Evolutionary conservation across 2,797 vertebrate genomes (phyloP).

Genomic region (Micrastur ruficollis): DNA sequence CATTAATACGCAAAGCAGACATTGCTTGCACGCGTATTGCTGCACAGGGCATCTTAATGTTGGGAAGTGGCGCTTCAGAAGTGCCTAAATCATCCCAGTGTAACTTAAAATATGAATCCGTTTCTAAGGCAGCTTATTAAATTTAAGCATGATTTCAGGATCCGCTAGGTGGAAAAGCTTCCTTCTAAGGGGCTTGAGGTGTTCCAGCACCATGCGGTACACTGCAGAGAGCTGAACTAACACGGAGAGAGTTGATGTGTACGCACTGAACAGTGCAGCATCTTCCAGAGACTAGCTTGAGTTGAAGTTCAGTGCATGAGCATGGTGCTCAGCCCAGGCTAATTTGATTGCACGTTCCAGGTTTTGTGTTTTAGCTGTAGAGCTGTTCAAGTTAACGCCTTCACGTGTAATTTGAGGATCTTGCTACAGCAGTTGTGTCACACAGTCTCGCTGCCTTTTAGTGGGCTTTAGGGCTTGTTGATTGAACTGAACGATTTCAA

Average conservation of each 20-base stretch:
- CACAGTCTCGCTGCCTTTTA: not conserved
- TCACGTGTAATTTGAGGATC: rapidly evolving
- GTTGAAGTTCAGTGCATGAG: rapidly evolving
- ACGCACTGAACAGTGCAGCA: rapidly evolving
- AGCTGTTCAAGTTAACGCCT: not conserved
- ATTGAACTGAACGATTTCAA: not conserved
- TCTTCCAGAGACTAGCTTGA: not conserved
- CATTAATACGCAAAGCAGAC: no score
- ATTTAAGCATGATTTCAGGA: not conserved
- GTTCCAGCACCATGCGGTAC: not conserved
- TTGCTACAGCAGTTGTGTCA: not conserved
- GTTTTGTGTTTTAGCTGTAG: not conserved
- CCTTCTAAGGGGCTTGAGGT: not conserved
- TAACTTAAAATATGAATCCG: not conserved
- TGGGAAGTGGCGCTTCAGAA: not conserved
- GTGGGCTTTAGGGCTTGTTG: not conserved
- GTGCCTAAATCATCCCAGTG: not conserved
- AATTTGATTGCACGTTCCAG: rapidly evolving
- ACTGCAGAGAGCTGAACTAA: no score
- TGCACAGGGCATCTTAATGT: not conserved
- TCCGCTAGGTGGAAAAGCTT: not conserved
- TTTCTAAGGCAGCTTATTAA: not conserved
- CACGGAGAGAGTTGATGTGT: not conserved
- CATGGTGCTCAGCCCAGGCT: not conserved
- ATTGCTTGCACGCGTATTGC: not conserved